Evolutionary conservation across 2,797 vertebrate species (phyloP).

Genomic region (Chelidonichthys spinosus): DNA sequence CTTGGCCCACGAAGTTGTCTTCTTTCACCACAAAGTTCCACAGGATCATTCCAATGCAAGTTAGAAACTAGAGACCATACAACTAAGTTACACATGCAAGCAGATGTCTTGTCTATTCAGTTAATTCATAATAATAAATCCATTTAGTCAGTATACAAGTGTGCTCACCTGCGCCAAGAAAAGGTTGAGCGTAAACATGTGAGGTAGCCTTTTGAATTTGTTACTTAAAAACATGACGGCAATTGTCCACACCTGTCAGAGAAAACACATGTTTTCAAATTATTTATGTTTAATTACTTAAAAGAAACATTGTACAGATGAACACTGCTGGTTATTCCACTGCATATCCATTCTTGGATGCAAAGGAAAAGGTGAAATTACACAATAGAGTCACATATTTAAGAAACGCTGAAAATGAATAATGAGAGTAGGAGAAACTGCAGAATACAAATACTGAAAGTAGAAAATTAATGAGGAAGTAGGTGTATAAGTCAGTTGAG

Average conservation of each 20-base stretch:
- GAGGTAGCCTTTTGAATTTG: slow-evolving; percentile 92
- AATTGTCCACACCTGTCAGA: slow-evolving; percentile 92
- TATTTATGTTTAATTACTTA: background rate
- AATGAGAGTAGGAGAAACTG: background rate
- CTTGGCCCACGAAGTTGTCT: slow-evolving; percentile 85
- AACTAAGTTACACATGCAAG: background rate
- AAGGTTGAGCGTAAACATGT: slow-evolving; percentile 92
- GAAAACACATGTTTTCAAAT: slow-evolving; percentile 9
- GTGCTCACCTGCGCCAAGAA: slow-evolving; percentile 92
- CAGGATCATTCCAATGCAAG: slow-evolving; percentile 92
- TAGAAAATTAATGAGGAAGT: slow-evolving; percentile 56
- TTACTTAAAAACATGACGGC: slow-evolving; percentile 92
- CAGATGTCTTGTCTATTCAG: background rate
- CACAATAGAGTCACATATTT: background rate
- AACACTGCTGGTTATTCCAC: background rate
- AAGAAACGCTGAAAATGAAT: background rate
- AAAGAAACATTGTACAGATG: background rate
- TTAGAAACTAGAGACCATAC: slow-evolving; percentile 84
- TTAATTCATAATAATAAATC: background rate
- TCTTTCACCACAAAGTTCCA: slow-evolving; percentile 91
- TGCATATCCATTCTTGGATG: background rate
- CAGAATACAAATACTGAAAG: slow-evolving; percentile 17
- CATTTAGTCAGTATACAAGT: background rate
- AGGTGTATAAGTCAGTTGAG: background rate
- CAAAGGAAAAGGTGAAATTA: background rate